Evolutionary conservation across 2,113 vertebrate species (phyloP), one percentile per base, ranked within the genome.

Genomic region (Oryzias curvinotus): DNA sequence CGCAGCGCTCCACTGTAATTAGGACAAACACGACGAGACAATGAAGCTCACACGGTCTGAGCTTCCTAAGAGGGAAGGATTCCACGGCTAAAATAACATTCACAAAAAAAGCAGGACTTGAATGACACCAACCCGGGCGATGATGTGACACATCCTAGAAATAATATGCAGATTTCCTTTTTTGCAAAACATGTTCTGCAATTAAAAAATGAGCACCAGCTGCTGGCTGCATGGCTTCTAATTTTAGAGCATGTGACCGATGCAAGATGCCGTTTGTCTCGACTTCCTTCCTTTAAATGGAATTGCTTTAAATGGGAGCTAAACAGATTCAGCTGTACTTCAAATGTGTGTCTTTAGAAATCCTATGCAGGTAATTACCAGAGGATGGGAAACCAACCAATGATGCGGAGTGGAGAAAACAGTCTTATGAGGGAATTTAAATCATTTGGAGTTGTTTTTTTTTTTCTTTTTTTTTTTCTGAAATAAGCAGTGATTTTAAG

Each of bases 1-100:
- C 53, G 26, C 54, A 17, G 5, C 5, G 7, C 56, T 71, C 48
- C 17, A 21, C 66, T 75, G 75, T 80, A 89, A 86, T 82, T 74
- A 77, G 72, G 77, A 72, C 63, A 83, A 81, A 81, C 60, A 61
- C 44, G 15, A 10, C 25, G 59, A 57, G 58, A 67, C 78, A 69
- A 81, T 41, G 16, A 46, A 30, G 50, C 75, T 54, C 19, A 59
- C 68, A 67, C 50, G 48, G 49, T 69, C 58, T 49, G 15, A 49
- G 61, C 23, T 62, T 71, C 66, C 48, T 68, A 36, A 57, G 44
- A 68, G 68, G 25, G 57, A 60, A 81, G 60, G 54, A 62, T 73
- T 65, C 45, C 51, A 17, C 3, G 0, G 36, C 63, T 75, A 80
- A 80, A 84, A 81, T 82, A 80, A 16, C 42, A 5, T 1, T 19